Conservation (phyloP, 1,140 invertebrate genomes). For the Drosophila fuyamai region DNA sequence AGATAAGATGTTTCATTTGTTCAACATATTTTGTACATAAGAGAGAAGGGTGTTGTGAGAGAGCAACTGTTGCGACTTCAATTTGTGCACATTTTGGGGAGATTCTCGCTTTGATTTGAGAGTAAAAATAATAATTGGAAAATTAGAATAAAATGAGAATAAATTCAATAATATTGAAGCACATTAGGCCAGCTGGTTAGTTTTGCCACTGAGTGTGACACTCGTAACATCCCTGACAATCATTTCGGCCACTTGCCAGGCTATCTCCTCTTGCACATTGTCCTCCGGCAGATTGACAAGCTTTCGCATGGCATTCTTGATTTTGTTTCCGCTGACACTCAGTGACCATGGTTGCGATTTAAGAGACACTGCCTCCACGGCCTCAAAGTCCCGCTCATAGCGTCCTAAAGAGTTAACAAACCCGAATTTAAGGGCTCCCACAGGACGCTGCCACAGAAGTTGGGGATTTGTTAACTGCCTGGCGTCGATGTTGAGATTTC, state of each 20-base stretch:
- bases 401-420: constrained; percentile 93
- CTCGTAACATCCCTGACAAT: constrained; percentile 96
- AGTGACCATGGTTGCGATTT: constrained; percentile 85
- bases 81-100: constrained; percentile 28
- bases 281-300: constrained; percentile 92
- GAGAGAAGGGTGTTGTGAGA: constrained; percentile 13
- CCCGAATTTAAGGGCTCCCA: constrained; percentile 91
- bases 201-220: constrained; percentile 88
- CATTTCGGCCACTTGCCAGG: constrained; percentile 97
- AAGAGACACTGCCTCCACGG: constrained; percentile 87
- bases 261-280: constrained; percentile 96
- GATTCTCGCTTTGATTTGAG: constrained; percentile 33
- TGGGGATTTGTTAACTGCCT: constrained; percentile 93
- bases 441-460: constrained; percentile 91
- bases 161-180: constrained; percentile 17
- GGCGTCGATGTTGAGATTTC: constrained; percentile 91
- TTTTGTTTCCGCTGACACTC: constrained; percentile 62
- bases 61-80: constrained; percentile 35
- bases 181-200: constrained; percentile 5
- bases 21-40: constrained; percentile 46
- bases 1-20: constrained; percentile 23
- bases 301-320: constrained; percentile 90
- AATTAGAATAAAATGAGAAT: constrained; percentile 16
- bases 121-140: constrained; percentile 23
- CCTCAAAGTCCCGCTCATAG: constrained; percentile 95